Conservation (phyloP, 2,113 vertebrate genomes). For the Paedocypris sp. region DNA sequence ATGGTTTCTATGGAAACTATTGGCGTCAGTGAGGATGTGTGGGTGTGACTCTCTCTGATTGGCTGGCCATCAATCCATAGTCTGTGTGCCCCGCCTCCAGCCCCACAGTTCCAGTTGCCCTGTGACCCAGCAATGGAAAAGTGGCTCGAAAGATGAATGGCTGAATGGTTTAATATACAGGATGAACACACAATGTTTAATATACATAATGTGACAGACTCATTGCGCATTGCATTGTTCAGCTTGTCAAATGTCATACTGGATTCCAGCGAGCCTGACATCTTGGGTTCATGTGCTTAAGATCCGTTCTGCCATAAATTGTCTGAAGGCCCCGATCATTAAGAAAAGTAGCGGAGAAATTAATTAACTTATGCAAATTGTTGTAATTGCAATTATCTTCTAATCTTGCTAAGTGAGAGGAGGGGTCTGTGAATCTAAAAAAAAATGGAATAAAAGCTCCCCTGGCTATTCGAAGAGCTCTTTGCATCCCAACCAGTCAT, state of each 20-base stretch:
- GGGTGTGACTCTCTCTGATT: too few species aligned
- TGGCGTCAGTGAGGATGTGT: too few species aligned
- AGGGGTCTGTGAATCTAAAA: slow-evolving; percentile 29
- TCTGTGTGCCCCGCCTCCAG: too few species aligned
- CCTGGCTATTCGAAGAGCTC: slow-evolving; percentile 38
- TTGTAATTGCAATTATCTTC: slow-evolving; percentile 56
- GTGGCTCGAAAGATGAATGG: too few species aligned
- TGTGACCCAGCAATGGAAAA: too few species aligned
- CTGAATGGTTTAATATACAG: too few species aligned
- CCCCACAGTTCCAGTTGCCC: too few species aligned
- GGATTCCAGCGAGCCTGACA: slow-evolving; percentile 8
- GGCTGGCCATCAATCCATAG: too few species aligned
- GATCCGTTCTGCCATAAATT: slow-evolving; percentile 41
- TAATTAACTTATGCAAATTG: slow-evolving; percentile 58
- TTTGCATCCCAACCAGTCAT: slow-evolving; percentile 47
- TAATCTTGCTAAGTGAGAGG: slow-evolving; percentile 47
- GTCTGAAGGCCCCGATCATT: slow-evolving; percentile 38
- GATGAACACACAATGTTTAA: too few species aligned
- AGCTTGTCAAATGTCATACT: background rate
- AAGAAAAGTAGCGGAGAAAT: slow-evolving; percentile 44
- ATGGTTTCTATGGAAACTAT: too few species aligned
- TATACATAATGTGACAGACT: too few species aligned
- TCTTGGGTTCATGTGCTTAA: slow-evolving; percentile 21
- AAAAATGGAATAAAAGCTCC: slow-evolving; percentile 35
- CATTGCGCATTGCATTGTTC: too few species aligned